These are phyloP conservation scores for Andrena minutula DNA, from an alignment of 2,888 invertebrate species.

Conservation along the genomic window DNA sequence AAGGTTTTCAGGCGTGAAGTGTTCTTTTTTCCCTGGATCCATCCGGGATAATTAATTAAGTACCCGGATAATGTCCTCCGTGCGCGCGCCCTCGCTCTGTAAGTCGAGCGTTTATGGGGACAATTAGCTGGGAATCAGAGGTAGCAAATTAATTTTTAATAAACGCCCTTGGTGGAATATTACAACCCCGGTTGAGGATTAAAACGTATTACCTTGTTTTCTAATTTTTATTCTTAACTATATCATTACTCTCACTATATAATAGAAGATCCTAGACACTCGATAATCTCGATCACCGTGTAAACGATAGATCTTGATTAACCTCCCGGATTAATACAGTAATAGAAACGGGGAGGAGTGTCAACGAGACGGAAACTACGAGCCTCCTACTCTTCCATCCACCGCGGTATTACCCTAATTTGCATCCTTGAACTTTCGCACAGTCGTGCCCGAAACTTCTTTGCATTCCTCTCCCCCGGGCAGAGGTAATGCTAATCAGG, in stretches of 20 bases:
- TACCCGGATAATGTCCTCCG: conserved; percentile 2
- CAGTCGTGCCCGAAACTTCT: conserved; percentile 64
- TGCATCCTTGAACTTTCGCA: conserved; percentile 71
- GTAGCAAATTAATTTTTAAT: neutral
- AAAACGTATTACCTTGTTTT: too few relatives aligned
- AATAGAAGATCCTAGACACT: too few relatives aligned
- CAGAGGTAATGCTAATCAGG: conserved; percentile 69
- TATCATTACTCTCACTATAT: too few relatives aligned
- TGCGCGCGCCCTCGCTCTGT: neutral
- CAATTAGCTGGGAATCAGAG: neutral
- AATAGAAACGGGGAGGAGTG: conserved; percentile 40
- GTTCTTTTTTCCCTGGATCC: neutral
- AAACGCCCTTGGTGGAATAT: too few relatives aligned
- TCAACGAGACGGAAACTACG: conserved; percentile 60
- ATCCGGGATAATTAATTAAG: conserved; percentile 15
- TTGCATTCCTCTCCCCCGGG: conserved; percentile 56
- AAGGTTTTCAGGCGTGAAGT: conserved; percentile 37
- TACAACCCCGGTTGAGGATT: too few relatives aligned
- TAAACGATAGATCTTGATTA: conserved; percentile 12
- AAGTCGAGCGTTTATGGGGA: neutral
- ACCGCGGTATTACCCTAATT: conserved; percentile 67
- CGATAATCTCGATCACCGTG: neutral
- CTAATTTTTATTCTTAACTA: too few relatives aligned
- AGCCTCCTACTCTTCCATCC: conserved; percentile 40
- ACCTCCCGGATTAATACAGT: conserved; percentile 30